A percentile compares a stretch with the other conserved stretches of the same genome.
Conservation (phyloP, 2,888 invertebrate species). For the Junonia oenone region DNA sequence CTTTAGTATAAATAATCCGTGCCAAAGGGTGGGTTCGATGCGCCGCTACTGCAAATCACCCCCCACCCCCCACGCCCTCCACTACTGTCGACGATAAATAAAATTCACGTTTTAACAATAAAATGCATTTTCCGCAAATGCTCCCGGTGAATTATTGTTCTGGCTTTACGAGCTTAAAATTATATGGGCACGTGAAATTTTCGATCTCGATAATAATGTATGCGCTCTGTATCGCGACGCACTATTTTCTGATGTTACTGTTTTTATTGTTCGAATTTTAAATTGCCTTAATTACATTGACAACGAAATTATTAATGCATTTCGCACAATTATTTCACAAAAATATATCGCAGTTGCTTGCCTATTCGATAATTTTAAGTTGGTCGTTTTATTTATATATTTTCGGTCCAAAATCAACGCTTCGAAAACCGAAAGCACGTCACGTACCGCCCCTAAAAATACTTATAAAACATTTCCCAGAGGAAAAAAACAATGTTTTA, state of each 20-base stretch:
- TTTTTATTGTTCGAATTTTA: conserved; percentile 34
- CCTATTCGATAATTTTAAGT: background rate
- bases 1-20: conserved; percentile 77
- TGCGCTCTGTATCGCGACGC: conserved; percentile 50
- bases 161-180: conserved; percentile 79
- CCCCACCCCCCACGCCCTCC: conserved; percentile 43
- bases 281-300: conserved; percentile 31
- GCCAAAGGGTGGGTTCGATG: conserved; percentile 75
- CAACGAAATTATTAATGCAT: conserved; percentile 22
- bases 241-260: conserved; percentile 58
- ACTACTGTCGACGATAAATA: conserved; percentile 76
- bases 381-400: background rate
- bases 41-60: conserved; percentile 74
- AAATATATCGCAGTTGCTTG: background rate
- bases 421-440: conserved; percentile 42
- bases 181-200: conserved; percentile 78
- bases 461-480: conserved; percentile 73
- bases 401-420: conserved; percentile 5
- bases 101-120: conserved; percentile 81
- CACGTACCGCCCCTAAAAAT: conserved; percentile 69
- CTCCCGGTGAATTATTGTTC: conserved; percentile 74
- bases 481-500: conserved; percentile 74
- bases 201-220: conserved; percentile 77
- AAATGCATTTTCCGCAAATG: conserved; percentile 80
- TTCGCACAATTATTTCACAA: conserved; percentile 11